Evolutionary conservation across 2,888 invertebrate genomes (phyloP).

Genomic region (Furcula furcula): DNA sequence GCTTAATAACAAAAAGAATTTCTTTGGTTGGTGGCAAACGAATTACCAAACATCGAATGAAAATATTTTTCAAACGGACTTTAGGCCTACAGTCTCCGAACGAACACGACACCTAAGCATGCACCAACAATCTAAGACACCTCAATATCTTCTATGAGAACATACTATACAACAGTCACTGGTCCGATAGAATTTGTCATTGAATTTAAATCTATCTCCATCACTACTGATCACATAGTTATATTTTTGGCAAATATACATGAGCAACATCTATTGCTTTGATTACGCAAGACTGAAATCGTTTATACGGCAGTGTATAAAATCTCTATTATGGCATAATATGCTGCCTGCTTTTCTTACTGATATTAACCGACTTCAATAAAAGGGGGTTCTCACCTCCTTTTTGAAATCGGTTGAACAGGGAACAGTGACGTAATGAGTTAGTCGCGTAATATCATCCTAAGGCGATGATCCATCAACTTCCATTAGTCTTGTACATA

Average conservation of each 20-base stretch:
- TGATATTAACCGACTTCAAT: no score
- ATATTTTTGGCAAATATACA: constrained; percentile 72
- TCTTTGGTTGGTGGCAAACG: constrained; percentile 49
- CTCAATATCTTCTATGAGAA: constrained; percentile 68
- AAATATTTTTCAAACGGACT: no score
- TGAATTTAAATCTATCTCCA: constrained; percentile 44
- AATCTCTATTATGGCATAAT: no score
- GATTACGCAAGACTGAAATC: constrained; percentile 10
- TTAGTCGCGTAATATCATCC: no score
- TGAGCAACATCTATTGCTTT: constrained; percentile 49
- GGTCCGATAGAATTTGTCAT: constrained; percentile 67
- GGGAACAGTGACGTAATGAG: no score
- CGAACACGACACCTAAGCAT: constrained; percentile 49
- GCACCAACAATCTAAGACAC: constrained; percentile 77
- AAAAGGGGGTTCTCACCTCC: no score
- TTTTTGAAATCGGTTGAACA: no score
- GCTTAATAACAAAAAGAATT: constrained; percentile 25
- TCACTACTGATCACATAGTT: constrained; percentile 72
- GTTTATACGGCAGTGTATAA: no score
- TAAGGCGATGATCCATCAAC: no score
- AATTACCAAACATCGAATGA: constrained; percentile 2
- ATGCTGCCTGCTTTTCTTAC: no score
- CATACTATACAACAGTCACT: constrained; percentile 68
- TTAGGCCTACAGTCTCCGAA: constrained; percentile 38
- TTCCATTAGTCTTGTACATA: no score